Conservation (phyloP, 1,140 invertebrate genomes). For the Temnothorax curvispinosus region DNA sequence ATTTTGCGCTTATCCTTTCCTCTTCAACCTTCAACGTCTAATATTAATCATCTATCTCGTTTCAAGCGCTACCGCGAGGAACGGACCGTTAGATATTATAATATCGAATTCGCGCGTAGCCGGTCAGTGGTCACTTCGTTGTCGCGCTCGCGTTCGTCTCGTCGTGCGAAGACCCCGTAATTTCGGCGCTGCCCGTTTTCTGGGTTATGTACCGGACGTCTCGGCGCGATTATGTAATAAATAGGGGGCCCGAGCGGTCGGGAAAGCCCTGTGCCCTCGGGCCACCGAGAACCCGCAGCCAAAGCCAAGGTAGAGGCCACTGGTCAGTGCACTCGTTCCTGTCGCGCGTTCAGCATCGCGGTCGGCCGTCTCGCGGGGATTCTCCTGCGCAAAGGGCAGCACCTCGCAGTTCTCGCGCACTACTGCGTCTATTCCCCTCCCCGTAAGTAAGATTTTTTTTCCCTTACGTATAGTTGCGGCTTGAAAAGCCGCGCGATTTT, state of each 20-base stretch:
- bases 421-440: background rate
- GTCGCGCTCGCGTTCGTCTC: background rate
- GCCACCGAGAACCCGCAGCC: background rate
- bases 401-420: background rate
- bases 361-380: background rate
- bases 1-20: background rate
- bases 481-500: no score
- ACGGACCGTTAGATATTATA: no score
- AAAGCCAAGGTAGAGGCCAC: conserved; percentile 30
- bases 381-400: background rate
- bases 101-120: no score
- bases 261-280: conserved; percentile 8
- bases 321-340: conserved; percentile 43
- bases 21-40: background rate
- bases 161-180: conserved; percentile 34
- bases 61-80: background rate
- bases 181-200: conserved; percentile 22
- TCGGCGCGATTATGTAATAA: conserved; percentile 46
- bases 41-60: background rate
- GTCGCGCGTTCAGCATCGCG: background rate
- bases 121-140: no score
- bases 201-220: conserved; percentile 27
- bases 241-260: background rate
- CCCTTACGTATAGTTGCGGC: no score
- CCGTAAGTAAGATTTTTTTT: background rate